Conservation (phyloP, 2,113 vertebrate genomes). For the Psammodynastes pulverulentus region DNA sequence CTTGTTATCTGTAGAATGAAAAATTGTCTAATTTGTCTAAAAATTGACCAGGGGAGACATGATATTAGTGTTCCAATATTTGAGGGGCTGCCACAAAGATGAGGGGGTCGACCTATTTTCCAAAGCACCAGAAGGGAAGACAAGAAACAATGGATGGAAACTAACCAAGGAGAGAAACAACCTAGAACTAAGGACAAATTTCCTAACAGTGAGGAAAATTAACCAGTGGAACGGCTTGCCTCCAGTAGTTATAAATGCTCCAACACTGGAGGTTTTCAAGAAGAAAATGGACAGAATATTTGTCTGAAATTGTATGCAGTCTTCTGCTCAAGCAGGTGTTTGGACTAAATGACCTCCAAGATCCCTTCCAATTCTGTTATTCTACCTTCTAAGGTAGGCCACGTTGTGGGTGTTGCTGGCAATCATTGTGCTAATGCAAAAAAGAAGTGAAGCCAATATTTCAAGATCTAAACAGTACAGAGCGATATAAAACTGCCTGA, state of each 20-base stretch:
- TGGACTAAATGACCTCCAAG: background rate
- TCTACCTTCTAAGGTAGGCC: background rate
- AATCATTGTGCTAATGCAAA: background rate
- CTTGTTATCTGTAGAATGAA: background rate
- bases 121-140: background rate
- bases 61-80: background rate
- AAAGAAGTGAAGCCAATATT: background rate
- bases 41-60: background rate
- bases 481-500: background rate
- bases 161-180: background rate
- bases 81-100: background rate
- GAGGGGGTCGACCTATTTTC: background rate
- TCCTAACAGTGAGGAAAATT: background rate
- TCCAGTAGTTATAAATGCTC: background rate
- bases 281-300: background rate
- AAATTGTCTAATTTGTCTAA: background rate
- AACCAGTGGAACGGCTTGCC: background rate
- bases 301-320: background rate
- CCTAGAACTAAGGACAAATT: background rate
- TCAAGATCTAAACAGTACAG: background rate
- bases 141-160: background rate
- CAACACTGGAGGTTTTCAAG: background rate
- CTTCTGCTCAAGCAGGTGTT: no score
- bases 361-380: background rate
- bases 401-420: background rate